Conservation (phyloP, 2,888 invertebrate species). For the Brenthis hecate region DNA sequence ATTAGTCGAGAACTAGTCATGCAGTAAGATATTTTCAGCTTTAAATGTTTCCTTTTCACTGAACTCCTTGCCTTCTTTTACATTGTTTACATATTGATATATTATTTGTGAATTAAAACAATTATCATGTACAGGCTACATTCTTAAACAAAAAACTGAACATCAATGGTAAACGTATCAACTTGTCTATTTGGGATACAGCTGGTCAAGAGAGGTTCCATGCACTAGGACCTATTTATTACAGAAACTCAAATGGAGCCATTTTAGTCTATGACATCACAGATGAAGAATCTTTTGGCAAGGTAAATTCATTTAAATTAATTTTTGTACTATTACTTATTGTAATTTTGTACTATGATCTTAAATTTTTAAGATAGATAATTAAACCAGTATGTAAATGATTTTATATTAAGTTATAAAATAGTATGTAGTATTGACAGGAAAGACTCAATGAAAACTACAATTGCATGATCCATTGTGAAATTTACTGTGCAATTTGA, state of each 20-base stretch:
- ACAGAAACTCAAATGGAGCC: slow-evolving; percentile 98
- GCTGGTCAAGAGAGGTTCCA: slow-evolving; percentile 99
- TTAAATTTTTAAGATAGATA: too few species aligned
- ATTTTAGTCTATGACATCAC: slow-evolving; percentile 99
- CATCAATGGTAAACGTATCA: slow-evolving; percentile 93
- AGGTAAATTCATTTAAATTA: slow-evolving; percentile 79
- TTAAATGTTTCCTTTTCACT: not conserved
- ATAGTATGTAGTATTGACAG: not conserved
- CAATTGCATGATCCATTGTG: slow-evolving; percentile 1
- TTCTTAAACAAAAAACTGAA: slow-evolving; percentile 97
- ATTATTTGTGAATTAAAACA: not conserved
- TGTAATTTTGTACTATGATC: not conserved
- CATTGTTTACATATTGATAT: not conserved
- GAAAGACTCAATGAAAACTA: slow-evolving; percentile 10
- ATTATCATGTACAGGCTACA: slow-evolving; percentile 87
- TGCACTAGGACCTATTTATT: slow-evolving; percentile 98
- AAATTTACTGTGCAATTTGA: slow-evolving; percentile 2
- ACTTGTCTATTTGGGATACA: slow-evolving; percentile 98
- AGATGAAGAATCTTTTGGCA: slow-evolving; percentile 97
- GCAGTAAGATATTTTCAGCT: not conserved
- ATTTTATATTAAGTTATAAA: not conserved
- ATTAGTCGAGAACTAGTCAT: slow-evolving; percentile 1
- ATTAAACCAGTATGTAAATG: not conserved
- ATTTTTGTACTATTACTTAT: too few species aligned
- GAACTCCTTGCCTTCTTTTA: too few species aligned